Evolutionary conservation across 2,888 invertebrate species (phyloP).

Genomic region (Ctena decussata): DNA sequence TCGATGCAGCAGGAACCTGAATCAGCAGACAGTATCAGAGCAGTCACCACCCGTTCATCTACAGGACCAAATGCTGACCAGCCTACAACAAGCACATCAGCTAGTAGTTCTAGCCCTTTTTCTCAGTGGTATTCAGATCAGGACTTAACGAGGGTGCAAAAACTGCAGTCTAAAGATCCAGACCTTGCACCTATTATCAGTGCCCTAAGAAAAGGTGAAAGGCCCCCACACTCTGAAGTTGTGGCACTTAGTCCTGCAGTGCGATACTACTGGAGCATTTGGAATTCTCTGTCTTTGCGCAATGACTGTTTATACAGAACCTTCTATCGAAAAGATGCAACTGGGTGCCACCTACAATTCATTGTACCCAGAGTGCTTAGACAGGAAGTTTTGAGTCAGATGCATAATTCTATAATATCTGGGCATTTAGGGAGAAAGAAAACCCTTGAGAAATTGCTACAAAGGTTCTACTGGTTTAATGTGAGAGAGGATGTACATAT

Average conservation of each 20-base stretch:
- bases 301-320: not conserved
- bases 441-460: not conserved
- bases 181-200: too few relatives aligned
- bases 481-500: not conserved
- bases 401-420: not conserved
- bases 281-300: not conserved
- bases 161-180: too few relatives aligned
- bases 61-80: too few relatives aligned
- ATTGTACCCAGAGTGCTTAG: not conserved
- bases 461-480: not conserved
- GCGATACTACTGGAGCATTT: not conserved
- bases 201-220: not conserved
- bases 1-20: too few relatives aligned
- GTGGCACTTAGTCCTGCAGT: not conserved
- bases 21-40: too few relatives aligned
- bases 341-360: not conserved
- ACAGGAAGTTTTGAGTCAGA: not conserved
- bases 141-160: too few relatives aligned
- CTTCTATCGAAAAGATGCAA: not conserved
- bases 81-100: too few relatives aligned
- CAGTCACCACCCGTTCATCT: too few relatives aligned
- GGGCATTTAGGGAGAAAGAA: not conserved
- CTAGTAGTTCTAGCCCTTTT: too few relatives aligned
- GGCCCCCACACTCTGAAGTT: not conserved
- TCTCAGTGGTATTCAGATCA: too few relatives aligned